Conservation (phyloP, 2,113 vertebrate species). For the Hymenochirus boettgeri region DNA sequence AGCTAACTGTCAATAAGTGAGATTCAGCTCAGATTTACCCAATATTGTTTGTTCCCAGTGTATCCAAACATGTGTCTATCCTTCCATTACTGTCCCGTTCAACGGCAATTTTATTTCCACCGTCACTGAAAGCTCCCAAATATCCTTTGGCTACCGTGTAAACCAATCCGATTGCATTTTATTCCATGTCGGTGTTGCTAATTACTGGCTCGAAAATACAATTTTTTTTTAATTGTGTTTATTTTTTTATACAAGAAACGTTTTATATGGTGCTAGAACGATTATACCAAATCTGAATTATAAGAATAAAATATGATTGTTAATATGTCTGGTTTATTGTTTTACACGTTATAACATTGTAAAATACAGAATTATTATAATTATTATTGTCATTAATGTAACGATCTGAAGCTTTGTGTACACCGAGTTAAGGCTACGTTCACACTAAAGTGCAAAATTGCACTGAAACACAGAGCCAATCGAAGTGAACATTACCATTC, state of each 20-base stretch:
- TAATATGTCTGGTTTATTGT: conserved; percentile 13
- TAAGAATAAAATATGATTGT: conserved; percentile 35
- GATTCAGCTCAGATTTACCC: neutral
- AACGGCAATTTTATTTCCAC: neutral
- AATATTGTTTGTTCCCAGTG: too few species aligned
- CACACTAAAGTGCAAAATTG: too few species aligned
- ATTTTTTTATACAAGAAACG: conserved; percentile 29
- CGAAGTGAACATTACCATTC: too few species aligned
- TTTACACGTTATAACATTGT: too few species aligned
- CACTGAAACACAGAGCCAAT: too few species aligned
- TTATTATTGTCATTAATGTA: too few species aligned
- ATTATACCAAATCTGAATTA: conserved; percentile 44
- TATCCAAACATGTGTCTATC: too few species aligned
- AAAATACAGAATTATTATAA: too few species aligned
- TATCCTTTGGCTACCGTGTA: conserved; percentile 1
- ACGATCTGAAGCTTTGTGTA: too few species aligned
- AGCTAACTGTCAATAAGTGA: neutral
- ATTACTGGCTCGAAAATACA: conserved; percentile 30
- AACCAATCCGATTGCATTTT: conserved; percentile 11
- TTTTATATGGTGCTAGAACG: conserved; percentile 42
- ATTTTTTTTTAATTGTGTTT: conserved; percentile 26
- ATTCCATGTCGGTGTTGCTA: conserved; percentile 18
- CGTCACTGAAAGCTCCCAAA: conserved; percentile 1
- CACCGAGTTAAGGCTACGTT: too few species aligned
- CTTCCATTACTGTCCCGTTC: too few species aligned